Base-by-base conservation (phyloP, 2,113 vertebrate genomes). In the Oreotrochilus melanogaster region DNA sequence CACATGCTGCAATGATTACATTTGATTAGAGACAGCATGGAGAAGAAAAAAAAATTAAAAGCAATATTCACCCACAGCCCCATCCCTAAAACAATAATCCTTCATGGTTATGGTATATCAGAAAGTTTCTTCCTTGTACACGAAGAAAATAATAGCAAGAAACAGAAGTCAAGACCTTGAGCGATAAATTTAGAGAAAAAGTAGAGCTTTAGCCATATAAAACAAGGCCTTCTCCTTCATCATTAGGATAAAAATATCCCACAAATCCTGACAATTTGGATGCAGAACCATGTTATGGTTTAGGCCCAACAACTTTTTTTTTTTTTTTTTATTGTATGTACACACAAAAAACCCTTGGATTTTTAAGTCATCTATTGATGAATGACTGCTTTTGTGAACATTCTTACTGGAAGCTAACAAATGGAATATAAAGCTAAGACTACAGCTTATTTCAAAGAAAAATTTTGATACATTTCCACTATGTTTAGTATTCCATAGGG, bases 1-100 rank as follows among this genome's bases (percentile, higher is more conserved):
- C 96, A 98, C 94, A 96, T 97, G 96, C 97, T 92, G 92, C 13
- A 7, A 28, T 97, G 96, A 98, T 97, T 98, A 96, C 95, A 96
- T 97, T 97, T 97, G 96, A 97, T 97, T 98, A 98, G 96, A 95
- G 95, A 95, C 95, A 96, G 94, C 33, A 25, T 57, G 62, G 47
- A 18, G 57, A 64, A 54, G 33, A 11, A 27, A 82, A 75, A 83
- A 86, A 76, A 86, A 81, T 21, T 37, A 75, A 93, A 1, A 64
- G 39, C 37, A 51, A 88, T 47, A 83, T 86, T 92, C 47, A 70
- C 92, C 43, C 58, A 84, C 78, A 67, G 15, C 30, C 31, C 17
- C 11, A 14, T 33, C 70, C 70, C 91, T 82, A 78, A 89, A 92
- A 71, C 25, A 54, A 42, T 56, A 60, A 78, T 54, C 91, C 71